Evolutionary conservation across 2,888 invertebrate species (phyloP), one percentile per base, ranked within the genome.

Genomic region (Ctenicera cuprea): DNA sequence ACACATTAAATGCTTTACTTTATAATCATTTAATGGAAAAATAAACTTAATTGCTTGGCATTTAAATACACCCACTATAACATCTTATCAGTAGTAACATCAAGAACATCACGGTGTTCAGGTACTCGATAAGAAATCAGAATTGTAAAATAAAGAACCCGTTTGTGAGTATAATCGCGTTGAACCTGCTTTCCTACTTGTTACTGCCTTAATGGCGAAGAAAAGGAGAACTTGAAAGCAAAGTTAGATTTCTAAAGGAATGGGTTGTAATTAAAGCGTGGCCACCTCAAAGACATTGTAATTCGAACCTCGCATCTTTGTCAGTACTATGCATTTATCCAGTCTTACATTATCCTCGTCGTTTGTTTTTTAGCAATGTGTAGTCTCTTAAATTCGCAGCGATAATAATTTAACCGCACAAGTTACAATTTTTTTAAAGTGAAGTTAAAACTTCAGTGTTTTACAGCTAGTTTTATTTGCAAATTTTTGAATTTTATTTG

Each of bases 41-140:
- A 75, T 71, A 71, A 71, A 48, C 71, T 75, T 75, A 75, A 75
- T 75, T 75, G 71, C 71, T 65, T 26, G 67, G 71, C 74, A 68
- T 75, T 71, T 75, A 63, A 75, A 75, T 75, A 75, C 74, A 71
- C 74, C 74, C 74, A 75, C 74, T 64, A 71, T 64, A 67, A 61
- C 67, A 71, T 68, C 68, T 71, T 75, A 75, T 75, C 74, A 68
- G 71, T 64, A 67, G 63, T 64, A 64, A 67, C 37, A 75, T 75
- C 74, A 38, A 57, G 48, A 71, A 62, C 71, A 68, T 71, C 68
- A 64, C 71, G 68, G 66, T 75, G 74, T 71, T 71, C 41, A 67
- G 67, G 67, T 68, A 61, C 38, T 67, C 57, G 74, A 75, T 74
- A 74, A 75, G 68, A 54, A 71, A 75, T 75, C 74, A 71, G 74